Base-by-base conservation (phyloP, 2,888 invertebrate genomes). In the Eupithecia dodoneata region DNA sequence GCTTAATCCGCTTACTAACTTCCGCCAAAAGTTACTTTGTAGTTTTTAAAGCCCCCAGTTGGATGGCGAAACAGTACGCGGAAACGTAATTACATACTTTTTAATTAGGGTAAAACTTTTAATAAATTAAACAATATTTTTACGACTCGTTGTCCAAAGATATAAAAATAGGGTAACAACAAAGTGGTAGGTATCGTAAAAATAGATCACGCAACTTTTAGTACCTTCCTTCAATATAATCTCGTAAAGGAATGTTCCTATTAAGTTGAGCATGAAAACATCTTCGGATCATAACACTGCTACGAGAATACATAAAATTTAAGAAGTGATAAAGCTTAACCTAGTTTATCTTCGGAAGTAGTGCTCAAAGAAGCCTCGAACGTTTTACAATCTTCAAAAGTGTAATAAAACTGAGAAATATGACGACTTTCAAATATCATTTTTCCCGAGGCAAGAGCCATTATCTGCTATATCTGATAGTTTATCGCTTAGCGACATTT, bases 1-100 rank as follows among this genome's bases (percentile, higher is more conserved):
- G 90, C 90, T 90, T 90, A 92, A 92, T 91, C 91, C 90, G 87
- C 88, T 88, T 85, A 80, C 84, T 87, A 89, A 90, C 87, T 90
- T 87, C 81, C 44, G 79, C 79, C 78, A 81, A 86, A 85, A 85
- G 82, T 83, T 85, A 89, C 87, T 89, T 87, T 84, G 79, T 83
- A 84, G 83, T 89, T 84, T 88, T 83, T 80, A 85, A 90, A 90
- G 86, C 89, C 88, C 83, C 77, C 85, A 83, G 83, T 83, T 84
- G 85, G 85, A 86, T 85, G 81, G 85, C 73, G 80, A 83, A 82
- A 84, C 80, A 80, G 74, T 76, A 77, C 77, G 75, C 78, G 80
- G 84, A 81, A 83, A 83, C 82, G 81, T 83, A 78, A 81, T 80
- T 80, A 78, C 77, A 75, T 71, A 70, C 75, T 72, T 63, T 78